phyloP scores from a whole-genome alignment of 2,888 invertebrate species.

The Agrotis ipsilon region DNA sequence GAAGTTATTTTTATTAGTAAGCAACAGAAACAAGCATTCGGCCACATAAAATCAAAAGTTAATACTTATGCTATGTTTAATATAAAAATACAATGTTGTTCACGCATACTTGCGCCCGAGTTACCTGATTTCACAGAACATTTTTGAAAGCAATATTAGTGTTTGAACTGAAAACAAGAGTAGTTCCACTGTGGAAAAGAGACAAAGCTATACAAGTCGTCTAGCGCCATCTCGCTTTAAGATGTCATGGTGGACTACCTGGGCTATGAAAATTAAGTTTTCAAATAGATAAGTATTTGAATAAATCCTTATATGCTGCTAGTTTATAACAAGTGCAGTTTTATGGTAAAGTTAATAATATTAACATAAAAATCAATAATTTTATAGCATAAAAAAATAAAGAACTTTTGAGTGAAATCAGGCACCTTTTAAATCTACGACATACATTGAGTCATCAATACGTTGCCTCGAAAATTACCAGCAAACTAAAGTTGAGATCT shows the following conservation, averaged over 20 bases:
- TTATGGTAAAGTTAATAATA: not conserved
- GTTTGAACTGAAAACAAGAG: no score
- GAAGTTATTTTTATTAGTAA: not conserved
- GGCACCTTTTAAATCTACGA: slow-evolving; percentile 4
- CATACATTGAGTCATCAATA: slow-evolving; percentile 3
- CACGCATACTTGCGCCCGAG: slow-evolving; percentile 28
- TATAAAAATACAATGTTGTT: slow-evolving; percentile 56
- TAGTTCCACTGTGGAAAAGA: no score
- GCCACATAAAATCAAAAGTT: slow-evolving; percentile 37
- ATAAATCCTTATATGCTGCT: not conserved
- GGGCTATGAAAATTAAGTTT: no score
- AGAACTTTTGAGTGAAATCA: slow-evolving; percentile 32
- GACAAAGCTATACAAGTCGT: no score
- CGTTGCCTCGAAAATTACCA: not conserved
- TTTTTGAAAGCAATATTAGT: no score
- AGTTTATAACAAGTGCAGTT: slow-evolving; percentile 8
- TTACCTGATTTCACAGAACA: slow-evolving; percentile 39
- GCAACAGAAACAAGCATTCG: slow-evolving; percentile 48
- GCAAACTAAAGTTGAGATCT: slow-evolving; percentile 18
- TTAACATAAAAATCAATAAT: not conserved
- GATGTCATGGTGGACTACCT: no score
- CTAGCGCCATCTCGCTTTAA: no score
- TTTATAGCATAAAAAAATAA: not conserved
- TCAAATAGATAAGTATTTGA: no score
- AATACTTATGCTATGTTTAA: slow-evolving; percentile 61